Conservation (phyloP, 2,113 vertebrate species). For the Oophaga pumilio region DNA sequence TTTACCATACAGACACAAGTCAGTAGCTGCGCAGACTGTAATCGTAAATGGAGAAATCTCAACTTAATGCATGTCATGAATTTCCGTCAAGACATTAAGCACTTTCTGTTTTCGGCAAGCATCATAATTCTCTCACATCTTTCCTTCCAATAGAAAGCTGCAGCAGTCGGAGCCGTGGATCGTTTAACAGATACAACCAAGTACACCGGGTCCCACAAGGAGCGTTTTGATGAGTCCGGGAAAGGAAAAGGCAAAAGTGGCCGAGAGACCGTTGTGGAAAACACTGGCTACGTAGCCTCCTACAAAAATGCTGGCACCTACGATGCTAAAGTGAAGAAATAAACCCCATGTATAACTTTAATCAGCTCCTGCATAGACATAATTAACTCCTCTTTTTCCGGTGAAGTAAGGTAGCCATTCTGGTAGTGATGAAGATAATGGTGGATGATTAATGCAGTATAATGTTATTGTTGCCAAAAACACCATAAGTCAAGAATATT, state of each 20-base stretch:
- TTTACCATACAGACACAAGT: too few species aligned
- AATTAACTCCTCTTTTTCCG: constrained; percentile 17
- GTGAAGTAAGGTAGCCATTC: not conserved
- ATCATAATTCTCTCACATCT: not conserved
- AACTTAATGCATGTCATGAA: too few species aligned
- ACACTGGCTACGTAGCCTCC: constrained; percentile 88
- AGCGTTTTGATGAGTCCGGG: constrained; percentile 87
- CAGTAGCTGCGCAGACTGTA: too few species aligned
- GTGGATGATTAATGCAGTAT: not conserved
- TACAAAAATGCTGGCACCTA: constrained; percentile 93
- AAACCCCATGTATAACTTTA: constrained; percentile 44
- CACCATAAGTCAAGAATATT: not conserved
- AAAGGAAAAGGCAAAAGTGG: constrained; percentile 88
- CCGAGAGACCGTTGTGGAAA: constrained; percentile 86
- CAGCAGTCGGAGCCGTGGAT: constrained; percentile 81
- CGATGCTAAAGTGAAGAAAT: constrained; percentile 82
- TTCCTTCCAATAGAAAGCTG: constrained; percentile 80
- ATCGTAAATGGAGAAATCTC: too few species aligned
- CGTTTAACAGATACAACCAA: constrained; percentile 89
- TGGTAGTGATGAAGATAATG: not conserved
- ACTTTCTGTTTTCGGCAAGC: not conserved
- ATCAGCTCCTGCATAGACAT: constrained; percentile 9
- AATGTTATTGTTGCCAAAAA: not conserved
- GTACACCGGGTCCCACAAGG: constrained; percentile 93
- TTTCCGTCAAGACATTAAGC: too few species aligned